Evolutionary conservation across 2,888 invertebrate species (phyloP).

Genomic region (Drosophila siamana): DNA sequence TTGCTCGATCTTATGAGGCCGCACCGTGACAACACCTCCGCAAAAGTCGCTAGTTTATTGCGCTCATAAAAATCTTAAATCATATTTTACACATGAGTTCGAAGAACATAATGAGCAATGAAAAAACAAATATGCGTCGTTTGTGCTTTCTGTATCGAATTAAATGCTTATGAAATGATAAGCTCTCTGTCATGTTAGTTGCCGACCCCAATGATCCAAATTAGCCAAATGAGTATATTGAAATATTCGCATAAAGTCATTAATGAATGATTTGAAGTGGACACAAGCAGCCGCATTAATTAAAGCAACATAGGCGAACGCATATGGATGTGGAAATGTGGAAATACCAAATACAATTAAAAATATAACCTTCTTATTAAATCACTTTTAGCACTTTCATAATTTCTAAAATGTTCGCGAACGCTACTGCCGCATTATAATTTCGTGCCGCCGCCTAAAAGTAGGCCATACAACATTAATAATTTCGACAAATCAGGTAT

Average conservation of each 20-base stretch:
- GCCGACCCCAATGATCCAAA: conserved; percentile 14
- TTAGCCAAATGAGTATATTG: conserved; percentile 9
- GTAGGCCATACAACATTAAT: conserved; percentile 29
- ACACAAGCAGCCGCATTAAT: neutral
- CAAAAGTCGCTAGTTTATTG: conserved; percentile 36
- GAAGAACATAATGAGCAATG: conserved; percentile 20
- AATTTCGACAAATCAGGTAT: conserved; percentile 23
- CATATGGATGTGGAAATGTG: too few relatives aligned
- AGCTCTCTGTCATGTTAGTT: conserved; percentile 22
- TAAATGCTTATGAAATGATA: conserved; percentile 39
- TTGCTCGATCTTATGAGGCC: conserved; percentile 37
- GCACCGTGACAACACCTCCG: conserved; percentile 44
- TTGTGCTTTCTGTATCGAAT: conserved; percentile 10
- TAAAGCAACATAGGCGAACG: neutral
- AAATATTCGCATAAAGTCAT: conserved; percentile 5
- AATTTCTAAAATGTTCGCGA: neutral
- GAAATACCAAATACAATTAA: neutral
- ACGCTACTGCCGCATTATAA: neutral
- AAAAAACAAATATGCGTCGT: conserved; percentile 25
- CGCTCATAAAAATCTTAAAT: conserved; percentile 39
- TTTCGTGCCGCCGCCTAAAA: conserved; percentile 32
- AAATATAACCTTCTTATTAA: too few relatives aligned
- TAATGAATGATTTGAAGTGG: neutral
- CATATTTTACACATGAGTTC: conserved; percentile 40
- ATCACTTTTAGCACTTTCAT: neutral